Conservation (phyloP, 1,140 invertebrate genomes). For the Drosophila triauraria region DNA sequence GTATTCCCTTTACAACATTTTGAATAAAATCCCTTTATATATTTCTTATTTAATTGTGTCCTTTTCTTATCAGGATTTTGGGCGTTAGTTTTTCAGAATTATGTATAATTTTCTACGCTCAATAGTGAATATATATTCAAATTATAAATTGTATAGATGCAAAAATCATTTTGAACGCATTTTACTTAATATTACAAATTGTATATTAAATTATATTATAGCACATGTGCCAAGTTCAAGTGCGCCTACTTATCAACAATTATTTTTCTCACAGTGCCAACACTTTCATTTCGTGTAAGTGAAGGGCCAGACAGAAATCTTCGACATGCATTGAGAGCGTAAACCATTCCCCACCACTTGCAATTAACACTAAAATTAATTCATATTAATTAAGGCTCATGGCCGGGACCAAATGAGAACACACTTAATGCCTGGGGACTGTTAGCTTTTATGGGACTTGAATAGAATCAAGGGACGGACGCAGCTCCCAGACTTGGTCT, state of each 20-base stretch:
- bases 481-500: conserved; percentile 38
- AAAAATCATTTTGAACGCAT: too few species aligned
- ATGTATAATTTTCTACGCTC: too few species aligned
- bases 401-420: conserved; percentile 67
- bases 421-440: conserved; percentile 73
- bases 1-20: too few species aligned
- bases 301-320: conserved; percentile 32
- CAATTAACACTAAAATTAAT: conserved; percentile 83
- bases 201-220: too few species aligned
- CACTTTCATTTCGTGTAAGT: conserved; percentile 55
- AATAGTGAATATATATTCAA: too few species aligned
- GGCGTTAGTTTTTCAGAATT: too few species aligned
- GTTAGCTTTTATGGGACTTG: conserved; percentile 67
- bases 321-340: conserved; percentile 51
- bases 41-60: too few species aligned
- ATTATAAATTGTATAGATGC: too few species aligned
- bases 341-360: conserved; percentile 70
- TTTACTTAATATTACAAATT: too few species aligned
- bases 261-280: conserved; percentile 56
- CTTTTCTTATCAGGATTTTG: too few species aligned
- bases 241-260: not conserved
- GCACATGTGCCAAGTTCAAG: too few species aligned
- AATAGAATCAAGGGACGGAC: conserved; percentile 35
- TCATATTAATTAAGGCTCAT: conserved; percentile 80
- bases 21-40: too few species aligned